Evolutionary conservation across 2,888 invertebrate species (phyloP).

Genomic region (Drosophila kambysellisi): DNA sequence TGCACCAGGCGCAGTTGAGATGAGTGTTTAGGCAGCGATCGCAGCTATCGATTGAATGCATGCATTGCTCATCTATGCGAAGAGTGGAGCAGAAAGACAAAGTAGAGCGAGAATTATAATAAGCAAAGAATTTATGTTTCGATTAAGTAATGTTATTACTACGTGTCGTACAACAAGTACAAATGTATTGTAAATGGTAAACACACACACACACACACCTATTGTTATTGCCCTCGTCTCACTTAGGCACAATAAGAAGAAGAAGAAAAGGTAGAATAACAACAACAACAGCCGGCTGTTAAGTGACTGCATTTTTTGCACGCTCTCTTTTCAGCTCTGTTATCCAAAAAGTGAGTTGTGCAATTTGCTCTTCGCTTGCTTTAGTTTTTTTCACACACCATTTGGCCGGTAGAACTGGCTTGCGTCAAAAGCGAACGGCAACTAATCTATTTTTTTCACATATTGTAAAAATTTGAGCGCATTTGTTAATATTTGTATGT

Average conservation of each 20-base stretch:
- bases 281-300: conserved; percentile 23
- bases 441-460: conserved; percentile 58
- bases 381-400: conserved; percentile 4
- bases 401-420: conserved; percentile 45
- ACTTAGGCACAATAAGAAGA: conserved; percentile 8
- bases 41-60: conserved; percentile 77
- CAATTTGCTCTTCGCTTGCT: conserved; percentile 25
- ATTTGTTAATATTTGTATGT: conserved; percentile 50
- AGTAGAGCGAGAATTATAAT: not conserved
- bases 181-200: not conserved
- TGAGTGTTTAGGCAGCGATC: conserved; percentile 69
- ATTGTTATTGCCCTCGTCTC: conserved; percentile 40
- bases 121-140: not conserved
- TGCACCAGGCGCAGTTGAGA: conserved; percentile 84
- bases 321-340: conserved; percentile 3
- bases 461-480: conserved; percentile 26
- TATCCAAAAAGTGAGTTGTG: conserved; percentile 14
- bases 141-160: not conserved
- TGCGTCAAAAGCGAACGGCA: conserved; percentile 54
- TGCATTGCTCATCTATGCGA: conserved; percentile 77
- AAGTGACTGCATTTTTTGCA: conserved; percentile 43
- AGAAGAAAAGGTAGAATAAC: conserved; percentile 4
- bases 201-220: conserved; percentile 38
- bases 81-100: not conserved
- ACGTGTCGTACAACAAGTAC: not conserved